Evolutionary conservation across 2,113 vertebrate genomes (phyloP), one percentile per base, ranked within the genome.

Genomic region (Salvelinus fontinalis): DNA sequence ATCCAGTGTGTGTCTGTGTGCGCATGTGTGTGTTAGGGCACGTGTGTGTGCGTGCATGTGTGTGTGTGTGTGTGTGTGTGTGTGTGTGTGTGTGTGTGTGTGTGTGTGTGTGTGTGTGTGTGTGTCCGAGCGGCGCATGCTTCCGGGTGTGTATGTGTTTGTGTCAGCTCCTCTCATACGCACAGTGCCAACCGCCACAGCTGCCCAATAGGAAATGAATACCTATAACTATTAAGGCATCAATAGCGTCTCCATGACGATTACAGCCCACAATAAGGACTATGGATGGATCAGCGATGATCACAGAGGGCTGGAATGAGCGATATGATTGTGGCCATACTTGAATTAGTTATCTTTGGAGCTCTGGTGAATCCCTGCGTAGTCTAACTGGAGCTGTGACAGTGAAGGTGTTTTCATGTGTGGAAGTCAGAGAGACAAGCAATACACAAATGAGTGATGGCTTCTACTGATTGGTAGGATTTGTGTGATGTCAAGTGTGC

Each of bases 101-200:
- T 73, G 87, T 81, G 81, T 84, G 81, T 75, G 83, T 77, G 81
- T 81, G 87, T 79, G 80, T 84, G 81, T 75, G 83, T 77, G 9
- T 11, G 83, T 77, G 9, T 11, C 2, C 9, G 39, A 44, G 39
- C 39, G 11, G 39, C 9, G 39, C 9, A 44, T 44, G 39, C 39
- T 44, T 44, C 39, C 39, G 39, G 39, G 39, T 44, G 81, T 74
- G 78, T 85, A 81, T 79, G 24, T 76, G 39, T 49, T 67, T 70
- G 82, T 12, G 24, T 71, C 51, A 62, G n/a, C 13, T 22, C 9
- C n/a, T 1, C 13, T 27, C 39, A 39, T 26, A 68, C 83, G 79
- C 59, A 22, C 72, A 34, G 34, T 54, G n/a, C 60, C 68, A 67
- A 69, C 57, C 5, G 3, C 14, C 44, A 59, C 75, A 73, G 70